Conservation (phyloP, 2,888 invertebrate genomes). For the Drosophila siamana region DNA sequence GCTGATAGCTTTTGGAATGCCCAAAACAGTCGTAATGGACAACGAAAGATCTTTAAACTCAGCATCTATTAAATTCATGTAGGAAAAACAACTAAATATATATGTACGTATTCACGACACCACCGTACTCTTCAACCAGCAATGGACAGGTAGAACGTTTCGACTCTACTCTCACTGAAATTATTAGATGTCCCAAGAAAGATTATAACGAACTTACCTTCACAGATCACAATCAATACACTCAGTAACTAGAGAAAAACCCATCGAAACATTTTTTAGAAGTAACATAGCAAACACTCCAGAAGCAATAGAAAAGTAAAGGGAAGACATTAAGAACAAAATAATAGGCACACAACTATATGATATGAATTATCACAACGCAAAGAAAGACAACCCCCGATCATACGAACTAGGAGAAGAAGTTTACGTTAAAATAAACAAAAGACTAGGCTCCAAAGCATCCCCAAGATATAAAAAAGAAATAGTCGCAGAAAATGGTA, state of each 20-base stretch:
- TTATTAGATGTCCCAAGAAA: background rate
- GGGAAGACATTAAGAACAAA: background rate
- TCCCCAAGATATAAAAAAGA: constrained; percentile 4
- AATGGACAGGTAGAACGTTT: constrained; percentile 18
- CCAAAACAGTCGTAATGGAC: no score
- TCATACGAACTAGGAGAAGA: constrained; percentile 5
- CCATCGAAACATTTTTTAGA: background rate
- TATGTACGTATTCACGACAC: constrained; percentile 1
- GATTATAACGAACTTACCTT: background rate
- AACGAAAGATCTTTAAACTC: no score
- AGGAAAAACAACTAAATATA: background rate
- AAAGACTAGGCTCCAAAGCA: constrained; percentile 14
- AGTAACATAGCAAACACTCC: background rate
- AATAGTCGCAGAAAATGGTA: constrained; percentile 13
- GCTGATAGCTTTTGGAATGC: no score
- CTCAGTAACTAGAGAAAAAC: background rate
- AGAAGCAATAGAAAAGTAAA: background rate
- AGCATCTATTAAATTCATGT: no score
- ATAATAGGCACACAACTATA: background rate
- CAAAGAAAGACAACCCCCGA: background rate
- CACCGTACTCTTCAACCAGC: background rate
- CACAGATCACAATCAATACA: constrained; percentile 3
- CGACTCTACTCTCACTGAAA: constrained; percentile 1
- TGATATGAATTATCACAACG: background rate
- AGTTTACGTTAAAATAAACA: constrained; percentile 14